Percentiles rank a stretch among this genome's conserved stretches.
Conservation (phyloP, 2,888 invertebrate genomes). For the Lutraria lutraria region DNA sequence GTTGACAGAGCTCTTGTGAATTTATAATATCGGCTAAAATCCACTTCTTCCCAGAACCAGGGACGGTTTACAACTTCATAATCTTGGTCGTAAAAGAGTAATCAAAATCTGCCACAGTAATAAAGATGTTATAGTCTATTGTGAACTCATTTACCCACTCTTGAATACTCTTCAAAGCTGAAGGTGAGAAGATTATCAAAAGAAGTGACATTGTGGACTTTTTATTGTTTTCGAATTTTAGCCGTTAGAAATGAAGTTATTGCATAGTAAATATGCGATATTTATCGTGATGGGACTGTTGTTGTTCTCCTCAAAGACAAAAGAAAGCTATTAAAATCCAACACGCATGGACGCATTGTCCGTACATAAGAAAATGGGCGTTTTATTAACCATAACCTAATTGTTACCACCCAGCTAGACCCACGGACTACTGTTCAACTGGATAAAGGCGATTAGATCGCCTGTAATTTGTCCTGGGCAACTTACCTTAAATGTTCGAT, state of each 20-base stretch:
- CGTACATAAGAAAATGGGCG: not conserved
- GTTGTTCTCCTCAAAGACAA: slow-evolving; percentile 25
- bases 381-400: not conserved
- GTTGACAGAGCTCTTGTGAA: slow-evolving; percentile 56
- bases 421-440: too few relatives aligned
- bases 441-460: too few relatives aligned
- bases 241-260: slow-evolving; percentile 50
- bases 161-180: slow-evolving; percentile 66
- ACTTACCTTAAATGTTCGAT: not conserved
- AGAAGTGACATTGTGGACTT: slow-evolving; percentile 48
- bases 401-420: not conserved
- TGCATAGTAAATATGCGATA: slow-evolving; percentile 60
- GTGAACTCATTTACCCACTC: slow-evolving; percentile 69
- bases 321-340: slow-evolving; percentile 15
- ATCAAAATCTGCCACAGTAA: slow-evolving; percentile 61
- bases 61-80: slow-evolving; percentile 62
- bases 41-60: slow-evolving; percentile 55
- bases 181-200: slow-evolving; percentile 65
- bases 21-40: slow-evolving; percentile 54
- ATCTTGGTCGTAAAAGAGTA: slow-evolving; percentile 65
- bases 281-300: slow-evolving; percentile 34
- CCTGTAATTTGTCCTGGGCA: too few relatives aligned
- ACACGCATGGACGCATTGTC: slow-evolving; percentile 17
- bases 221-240: slow-evolving; percentile 56
- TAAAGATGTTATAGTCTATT: slow-evolving; percentile 66